Percentiles rank a stretch among this genome's conserved stretches.
These are phyloP conservation scores for Varanus komodoensis DNA, from an alignment of 2,113 vertebrate genomes.

Conservation along the genomic window DNA sequence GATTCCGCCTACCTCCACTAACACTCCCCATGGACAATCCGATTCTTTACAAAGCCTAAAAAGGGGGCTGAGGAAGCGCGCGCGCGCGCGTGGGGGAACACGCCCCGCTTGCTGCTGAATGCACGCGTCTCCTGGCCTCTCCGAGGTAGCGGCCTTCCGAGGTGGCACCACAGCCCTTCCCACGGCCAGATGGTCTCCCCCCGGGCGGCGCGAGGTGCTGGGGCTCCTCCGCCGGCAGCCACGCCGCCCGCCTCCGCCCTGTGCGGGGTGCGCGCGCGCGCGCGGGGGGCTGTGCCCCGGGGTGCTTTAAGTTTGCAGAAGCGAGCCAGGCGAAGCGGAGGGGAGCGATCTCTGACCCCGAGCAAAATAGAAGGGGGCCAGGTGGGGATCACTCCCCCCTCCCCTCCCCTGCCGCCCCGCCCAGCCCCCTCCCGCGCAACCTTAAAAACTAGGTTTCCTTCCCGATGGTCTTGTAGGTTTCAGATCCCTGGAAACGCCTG, in stretches of 20 bases:
- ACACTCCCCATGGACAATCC: constrained; percentile 70
- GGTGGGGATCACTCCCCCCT: constrained; percentile 26
- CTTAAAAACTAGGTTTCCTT: constrained; percentile 45
- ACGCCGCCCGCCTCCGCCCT: too few relatives aligned
- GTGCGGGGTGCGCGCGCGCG: constrained; percentile 19
- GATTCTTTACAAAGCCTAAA: constrained; percentile 66
- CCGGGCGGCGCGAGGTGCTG: constrained; percentile 82
- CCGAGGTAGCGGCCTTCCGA: constrained; percentile 79
- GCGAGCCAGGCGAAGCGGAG: constrained; percentile 38
- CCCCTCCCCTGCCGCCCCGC: constrained; percentile 46
- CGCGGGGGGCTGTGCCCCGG: too few relatives aligned
- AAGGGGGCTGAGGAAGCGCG: neutral
- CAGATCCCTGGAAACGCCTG: constrained; percentile 68
- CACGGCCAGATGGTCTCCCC: constrained; percentile 85
- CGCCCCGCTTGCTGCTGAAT: constrained; percentile 77
- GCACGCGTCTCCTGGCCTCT: constrained; percentile 68
- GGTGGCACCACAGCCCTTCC: constrained; percentile 77
- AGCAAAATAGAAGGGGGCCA: constrained; percentile 15
- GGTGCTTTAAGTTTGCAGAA: constrained; percentile 33
- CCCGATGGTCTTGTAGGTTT: constrained; percentile 49
- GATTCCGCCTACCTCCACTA: constrained; percentile 43
- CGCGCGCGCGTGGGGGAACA: neutral
- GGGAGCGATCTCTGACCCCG: neutral
- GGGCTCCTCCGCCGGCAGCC: constrained; percentile 72
- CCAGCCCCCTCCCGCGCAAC: constrained; percentile 56